Evolutionary conservation across 2,888 invertebrate species (phyloP), one percentile per base, ranked within the genome.

Genomic region (Alloplasta piceator): DNA sequence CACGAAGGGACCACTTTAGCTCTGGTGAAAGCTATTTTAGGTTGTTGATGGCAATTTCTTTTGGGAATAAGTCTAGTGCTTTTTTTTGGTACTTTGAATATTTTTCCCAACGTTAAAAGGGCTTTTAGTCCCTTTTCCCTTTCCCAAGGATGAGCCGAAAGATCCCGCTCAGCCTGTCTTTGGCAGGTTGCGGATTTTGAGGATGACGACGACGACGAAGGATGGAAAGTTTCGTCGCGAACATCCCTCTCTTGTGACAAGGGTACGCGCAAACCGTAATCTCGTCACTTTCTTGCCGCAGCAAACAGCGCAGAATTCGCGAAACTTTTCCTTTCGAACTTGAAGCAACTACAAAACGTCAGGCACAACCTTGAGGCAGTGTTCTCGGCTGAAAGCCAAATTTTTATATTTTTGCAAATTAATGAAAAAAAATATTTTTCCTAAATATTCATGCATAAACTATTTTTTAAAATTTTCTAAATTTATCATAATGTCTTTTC

Each of bases 151-250:
- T 48, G 10, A 26, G 26, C 26, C 26, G 26, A 26, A 26, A 26
- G 26, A 26, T 26, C 26, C 4, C 7, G 10, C 43, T 43, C 7
- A 9, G 70, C 60, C 75, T 80, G 75, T 80, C 74, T 64, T 70
- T 79, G 63, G 74, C 79, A 74, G 73, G 68, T 66, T 70, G 79
- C 41, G 64, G 68, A 70, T 74, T 74, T 52, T 26, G 58, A 48
- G 50, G 63, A 56, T 74, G 16, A 52, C 60, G 74, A 56, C 46
- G 43, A 63, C 50, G 67, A 61, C 39, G 68, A 61, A 26, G 67
- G 10, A 56, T 50, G 50, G 12, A 50, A n/a, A 43, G 60, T 52
- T 56, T 74, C 41, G 78, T 63, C 67, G 78, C 38, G 63, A 58
- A 79, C 43, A 6, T 79, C 64, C 38, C 56, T 70, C 38, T 46